These are phyloP conservation scores for Diloba caeruleocephala DNA, from an alignment of 2,888 invertebrate species.

Conservation along the genomic window DNA sequence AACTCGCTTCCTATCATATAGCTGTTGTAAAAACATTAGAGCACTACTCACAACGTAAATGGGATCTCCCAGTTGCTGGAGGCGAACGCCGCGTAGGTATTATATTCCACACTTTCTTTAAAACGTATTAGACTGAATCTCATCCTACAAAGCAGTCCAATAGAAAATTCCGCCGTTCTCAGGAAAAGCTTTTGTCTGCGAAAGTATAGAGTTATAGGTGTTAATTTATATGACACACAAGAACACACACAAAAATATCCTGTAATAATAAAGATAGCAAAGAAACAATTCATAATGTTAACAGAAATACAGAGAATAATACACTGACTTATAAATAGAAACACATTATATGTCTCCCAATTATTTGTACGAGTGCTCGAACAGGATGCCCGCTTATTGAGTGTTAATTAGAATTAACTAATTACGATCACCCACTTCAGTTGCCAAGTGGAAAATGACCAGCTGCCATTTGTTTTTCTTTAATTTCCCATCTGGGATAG, in stretches of 20 bases:
- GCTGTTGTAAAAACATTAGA: no score
- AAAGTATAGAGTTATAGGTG: constrained; percentile 1
- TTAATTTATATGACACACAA: constrained; percentile 14
- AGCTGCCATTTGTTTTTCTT: constrained; percentile 42
- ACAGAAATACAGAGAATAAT: constrained; percentile 6
- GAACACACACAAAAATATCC: background rate
- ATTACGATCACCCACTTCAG: constrained; percentile 35
- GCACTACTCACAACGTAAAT: no score
- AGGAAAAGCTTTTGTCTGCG: constrained; percentile 10
- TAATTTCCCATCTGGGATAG: constrained; percentile 32
- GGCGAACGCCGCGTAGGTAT: no score
- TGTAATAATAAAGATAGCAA: constrained; percentile 13
- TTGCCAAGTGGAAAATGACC: constrained; percentile 31
- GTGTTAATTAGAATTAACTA: constrained; percentile 45
- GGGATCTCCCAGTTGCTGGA: no score
- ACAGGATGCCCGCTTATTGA: constrained; percentile 29
- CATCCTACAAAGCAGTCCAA: constrained; percentile 6
- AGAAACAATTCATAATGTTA: constrained; percentile 25
- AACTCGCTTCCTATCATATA: no score
- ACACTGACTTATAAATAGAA: constrained; percentile 17
- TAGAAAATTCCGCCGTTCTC: constrained; percentile 1
- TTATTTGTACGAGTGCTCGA: constrained; percentile 32
- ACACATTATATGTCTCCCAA: constrained; percentile 26
- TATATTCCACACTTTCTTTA: constrained; percentile 10
- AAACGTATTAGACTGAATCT: constrained; percentile 15